Percentiles rank a stretch among this genome's conserved stretches.
Conservation (phyloP, 2,888 invertebrate genomes). For the Amphipyra tragopoginis region DNA sequence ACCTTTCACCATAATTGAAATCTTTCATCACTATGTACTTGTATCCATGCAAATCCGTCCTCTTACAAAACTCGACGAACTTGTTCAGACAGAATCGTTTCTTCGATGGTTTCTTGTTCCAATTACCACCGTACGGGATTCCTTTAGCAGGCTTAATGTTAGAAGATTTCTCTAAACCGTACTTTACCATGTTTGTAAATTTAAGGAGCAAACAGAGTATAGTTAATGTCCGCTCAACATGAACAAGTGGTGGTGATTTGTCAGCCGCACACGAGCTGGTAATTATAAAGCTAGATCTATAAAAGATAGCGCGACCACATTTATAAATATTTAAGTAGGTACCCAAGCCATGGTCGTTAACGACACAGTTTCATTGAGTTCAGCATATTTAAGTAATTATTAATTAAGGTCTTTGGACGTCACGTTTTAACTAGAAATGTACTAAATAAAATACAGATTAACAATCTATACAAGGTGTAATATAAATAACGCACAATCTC, state of each 20-base stretch:
- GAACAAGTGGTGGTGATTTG: conserved; percentile 62
- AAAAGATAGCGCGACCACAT: conserved; percentile 59
- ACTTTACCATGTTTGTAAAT: conserved; percentile 38
- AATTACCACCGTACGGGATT: conserved; percentile 4
- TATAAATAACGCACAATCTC: no score
- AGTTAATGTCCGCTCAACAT: conserved; percentile 40
- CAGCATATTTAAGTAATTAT: neutral
- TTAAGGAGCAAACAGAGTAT: conserved; percentile 1
- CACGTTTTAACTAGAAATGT: neutral
- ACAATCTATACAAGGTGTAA: no score
- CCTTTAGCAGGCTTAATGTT: conserved; percentile 4
- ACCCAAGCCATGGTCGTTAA: conserved; percentile 20
- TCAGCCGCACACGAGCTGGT: conserved; percentile 63
- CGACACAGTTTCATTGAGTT: conserved; percentile 8
- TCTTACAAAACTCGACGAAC: conserved; percentile 90
- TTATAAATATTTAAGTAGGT: conserved; percentile 55
- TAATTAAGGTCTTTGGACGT: neutral
- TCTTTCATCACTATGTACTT: conserved; percentile 91
- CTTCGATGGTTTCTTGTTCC: conserved; percentile 52
- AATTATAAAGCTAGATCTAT: conserved; percentile 74
- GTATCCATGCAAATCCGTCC: conserved; percentile 93
- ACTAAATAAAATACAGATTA: neutral
- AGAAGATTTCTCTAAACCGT: conserved; percentile 19
- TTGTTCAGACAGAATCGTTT: conserved; percentile 64
- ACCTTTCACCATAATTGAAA: conserved; percentile 90